Percentiles rank a stretch among this genome's conserved stretches.
phyloP scores from a whole-genome alignment of 2,113 vertebrate species.

The Thermophis baileyi region DNA sequence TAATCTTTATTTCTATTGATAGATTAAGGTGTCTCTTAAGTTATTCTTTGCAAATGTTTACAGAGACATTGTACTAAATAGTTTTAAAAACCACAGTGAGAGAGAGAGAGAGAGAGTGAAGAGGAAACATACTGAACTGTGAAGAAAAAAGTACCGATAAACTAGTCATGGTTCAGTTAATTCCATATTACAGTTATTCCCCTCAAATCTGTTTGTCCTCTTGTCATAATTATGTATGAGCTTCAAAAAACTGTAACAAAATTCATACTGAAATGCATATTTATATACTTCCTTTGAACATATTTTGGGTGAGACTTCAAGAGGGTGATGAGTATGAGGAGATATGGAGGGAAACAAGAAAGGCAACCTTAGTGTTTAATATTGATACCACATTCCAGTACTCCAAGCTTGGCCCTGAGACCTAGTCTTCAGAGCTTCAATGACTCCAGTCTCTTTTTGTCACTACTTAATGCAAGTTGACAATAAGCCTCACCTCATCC shows the following conservation, averaged over 20 bases:
- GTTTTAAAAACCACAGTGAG: conserved; percentile 21
- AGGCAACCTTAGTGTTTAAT: background rate
- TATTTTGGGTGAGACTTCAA: background rate
- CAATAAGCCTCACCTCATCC: background rate
- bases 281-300: background rate
- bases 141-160: background rate
- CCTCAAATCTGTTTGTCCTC: background rate
- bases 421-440: background rate
- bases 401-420: background rate
- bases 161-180: background rate
- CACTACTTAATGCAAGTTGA: background rate
- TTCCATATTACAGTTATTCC: background rate
- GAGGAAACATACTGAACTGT: background rate
- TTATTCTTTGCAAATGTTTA: conserved; percentile 36
- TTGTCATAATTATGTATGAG: background rate
- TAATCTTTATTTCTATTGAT: conserved; percentile 49
- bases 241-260: background rate
- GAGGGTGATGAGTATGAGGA: background rate
- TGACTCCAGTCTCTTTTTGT: background rate
- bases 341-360: background rate
- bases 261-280: background rate
- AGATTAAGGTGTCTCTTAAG: conserved; percentile 29
- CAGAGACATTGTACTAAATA: conserved; percentile 41
- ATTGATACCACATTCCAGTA: background rate
- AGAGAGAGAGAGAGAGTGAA: background rate